phyloP scores from a whole-genome alignment of 1,140 invertebrate species.

The Asobara japonica region DNA sequence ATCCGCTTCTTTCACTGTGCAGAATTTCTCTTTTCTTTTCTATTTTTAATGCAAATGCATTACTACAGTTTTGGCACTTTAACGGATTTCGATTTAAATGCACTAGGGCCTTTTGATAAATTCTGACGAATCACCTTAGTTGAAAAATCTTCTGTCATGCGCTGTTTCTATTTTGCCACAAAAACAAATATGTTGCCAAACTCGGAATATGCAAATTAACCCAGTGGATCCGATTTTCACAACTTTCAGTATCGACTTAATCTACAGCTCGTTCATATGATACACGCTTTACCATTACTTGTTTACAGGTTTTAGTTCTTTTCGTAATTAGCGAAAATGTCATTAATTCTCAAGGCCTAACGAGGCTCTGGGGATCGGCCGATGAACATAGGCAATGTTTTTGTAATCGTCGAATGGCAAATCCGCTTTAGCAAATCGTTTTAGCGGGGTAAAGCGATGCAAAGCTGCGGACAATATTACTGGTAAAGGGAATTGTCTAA shows the following conservation, averaged over 20 bases:
- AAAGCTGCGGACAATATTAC: conserved; percentile 48
- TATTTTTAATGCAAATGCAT: too few species aligned
- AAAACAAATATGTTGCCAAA: conserved; percentile 26
- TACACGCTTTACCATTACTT: conserved; percentile 23
- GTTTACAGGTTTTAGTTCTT: neutral
- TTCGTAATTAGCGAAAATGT: conserved; percentile 1
- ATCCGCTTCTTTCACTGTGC: conserved; percentile 21
- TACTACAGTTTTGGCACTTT: conserved; percentile 65
- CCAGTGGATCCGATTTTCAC: neutral
- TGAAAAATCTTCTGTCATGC: conserved; percentile 26
- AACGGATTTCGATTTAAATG: conserved; percentile 49
- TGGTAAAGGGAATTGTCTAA: too few species aligned
- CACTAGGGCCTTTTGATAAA: conserved; percentile 53
- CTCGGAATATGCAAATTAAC: conserved; percentile 19
- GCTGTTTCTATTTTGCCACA: too few species aligned
- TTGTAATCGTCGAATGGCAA: neutral
- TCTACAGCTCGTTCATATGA: conserved; percentile 25
- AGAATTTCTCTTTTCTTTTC: too few species aligned
- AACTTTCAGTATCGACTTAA: neutral
- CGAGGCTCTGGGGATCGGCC: conserved; percentile 22
- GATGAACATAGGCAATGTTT: too few species aligned
- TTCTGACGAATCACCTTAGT: conserved; percentile 16
- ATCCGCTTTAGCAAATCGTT: conserved; percentile 59
- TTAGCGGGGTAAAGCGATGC: conserved; percentile 60
- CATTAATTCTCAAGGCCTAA: conserved; percentile 30